Conservation (phyloP, 2,888 invertebrate genomes). For the Crossocerus cetratus region DNA sequence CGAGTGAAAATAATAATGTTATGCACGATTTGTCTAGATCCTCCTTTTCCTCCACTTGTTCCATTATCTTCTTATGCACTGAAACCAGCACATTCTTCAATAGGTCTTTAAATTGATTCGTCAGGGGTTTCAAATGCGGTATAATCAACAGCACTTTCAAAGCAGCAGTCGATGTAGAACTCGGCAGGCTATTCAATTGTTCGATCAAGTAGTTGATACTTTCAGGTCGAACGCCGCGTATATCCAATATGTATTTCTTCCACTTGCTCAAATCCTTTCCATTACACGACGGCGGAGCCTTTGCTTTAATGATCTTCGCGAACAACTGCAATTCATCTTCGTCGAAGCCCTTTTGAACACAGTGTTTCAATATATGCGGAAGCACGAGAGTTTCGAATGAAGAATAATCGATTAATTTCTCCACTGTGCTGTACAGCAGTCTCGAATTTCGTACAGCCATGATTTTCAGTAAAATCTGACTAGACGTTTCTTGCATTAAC, state of each 20-base stretch:
- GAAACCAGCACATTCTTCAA: constrained; percentile 55
- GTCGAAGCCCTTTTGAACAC: constrained; percentile 79
- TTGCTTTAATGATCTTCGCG: constrained; percentile 82
- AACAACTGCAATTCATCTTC: constrained; percentile 80
- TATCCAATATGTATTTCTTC: constrained; percentile 82
- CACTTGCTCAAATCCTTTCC: constrained; percentile 82
- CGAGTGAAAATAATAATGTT: constrained; percentile 80
- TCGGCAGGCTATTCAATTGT: constrained; percentile 60
- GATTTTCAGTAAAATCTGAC: constrained; percentile 83
- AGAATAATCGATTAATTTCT: constrained; percentile 82
- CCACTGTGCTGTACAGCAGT: constrained; percentile 82
- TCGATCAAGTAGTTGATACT: constrained; percentile 55
- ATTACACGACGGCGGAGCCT: constrained; percentile 82
- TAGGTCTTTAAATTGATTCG: constrained; percentile 49
- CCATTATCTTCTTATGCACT: constrained; percentile 54
- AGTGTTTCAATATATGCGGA: constrained; percentile 82
- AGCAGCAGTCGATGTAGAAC: constrained; percentile 54
- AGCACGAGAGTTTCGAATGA: constrained; percentile 86
- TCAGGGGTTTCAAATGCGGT: constrained; percentile 66
- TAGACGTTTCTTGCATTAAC: constrained; percentile 86
- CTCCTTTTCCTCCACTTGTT: constrained; percentile 16
- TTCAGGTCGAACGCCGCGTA: constrained; percentile 67
- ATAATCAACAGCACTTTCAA: constrained; percentile 65
- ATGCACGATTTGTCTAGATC: constrained; percentile 58
- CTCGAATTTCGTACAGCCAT: constrained; percentile 80